phyloP scores from a whole-genome alignment of 2,797 vertebrate genomes.

The Carapus acus region DNA sequence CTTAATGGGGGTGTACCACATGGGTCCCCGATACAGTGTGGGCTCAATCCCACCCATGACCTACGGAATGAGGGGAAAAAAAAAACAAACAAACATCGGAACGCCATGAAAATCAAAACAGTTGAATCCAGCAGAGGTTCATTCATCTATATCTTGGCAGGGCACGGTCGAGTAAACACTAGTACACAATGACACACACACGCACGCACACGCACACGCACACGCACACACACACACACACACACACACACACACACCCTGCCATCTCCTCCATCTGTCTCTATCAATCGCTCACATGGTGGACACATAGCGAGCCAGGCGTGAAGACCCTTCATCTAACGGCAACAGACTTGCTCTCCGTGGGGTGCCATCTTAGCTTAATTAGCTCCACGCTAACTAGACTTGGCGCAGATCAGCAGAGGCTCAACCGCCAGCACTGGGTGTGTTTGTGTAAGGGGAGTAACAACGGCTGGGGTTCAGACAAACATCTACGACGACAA shows the following conservation, averaged over 20 bases:
- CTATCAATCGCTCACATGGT: conserved; percentile 42
- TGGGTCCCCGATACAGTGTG: conserved; percentile 78
- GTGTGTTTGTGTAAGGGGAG: conserved; percentile 5
- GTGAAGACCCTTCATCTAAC: conserved; percentile 32
- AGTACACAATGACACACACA: no score
- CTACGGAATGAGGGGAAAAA: conserved; percentile 59
- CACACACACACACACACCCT: conserved; percentile 23
- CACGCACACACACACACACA: conserved; percentile 7
- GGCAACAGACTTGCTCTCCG: conserved; percentile 57
- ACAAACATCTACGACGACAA: neutral
- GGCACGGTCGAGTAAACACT: conserved; percentile 6
- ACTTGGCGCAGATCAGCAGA: conserved; percentile 29
- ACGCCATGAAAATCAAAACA: conserved; percentile 4
- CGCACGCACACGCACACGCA: conserved; percentile 16
- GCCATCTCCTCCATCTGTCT: conserved; percentile 59
- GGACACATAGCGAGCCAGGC: conserved; percentile 31
- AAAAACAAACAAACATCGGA: conserved; percentile 6
- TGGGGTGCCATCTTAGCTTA: conserved; percentile 62
- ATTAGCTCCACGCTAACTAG: conserved; percentile 61
- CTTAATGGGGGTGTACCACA: conserved; percentile 93
- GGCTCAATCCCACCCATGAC: conserved; percentile 89
- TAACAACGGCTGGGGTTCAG: neutral
- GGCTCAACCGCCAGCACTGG: conserved; percentile 21
- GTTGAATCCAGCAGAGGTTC: conserved; percentile 11
- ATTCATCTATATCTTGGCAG: conserved; percentile 15